These are phyloP conservation scores for Vanessa tameamea DNA, from an alignment of 1,140 invertebrate species.

Conservation along the genomic window DNA sequence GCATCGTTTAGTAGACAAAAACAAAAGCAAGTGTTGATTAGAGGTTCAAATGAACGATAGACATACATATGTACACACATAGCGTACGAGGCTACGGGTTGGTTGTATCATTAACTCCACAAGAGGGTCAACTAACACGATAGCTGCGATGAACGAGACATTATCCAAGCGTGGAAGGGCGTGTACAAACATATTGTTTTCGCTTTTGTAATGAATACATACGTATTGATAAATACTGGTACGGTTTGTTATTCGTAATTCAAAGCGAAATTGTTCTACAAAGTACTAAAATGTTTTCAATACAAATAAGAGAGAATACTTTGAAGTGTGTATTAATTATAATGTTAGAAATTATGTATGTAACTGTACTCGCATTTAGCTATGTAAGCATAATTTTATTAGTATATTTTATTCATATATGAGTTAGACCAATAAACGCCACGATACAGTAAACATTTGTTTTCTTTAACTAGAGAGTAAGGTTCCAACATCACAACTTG, in stretches of 20 bases:
- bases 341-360: no score
- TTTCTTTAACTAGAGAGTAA: no score
- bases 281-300: no score
- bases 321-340: no score
- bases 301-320: no score
- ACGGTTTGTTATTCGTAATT: background rate
- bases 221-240: background rate
- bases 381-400: no score
- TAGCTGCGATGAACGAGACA: slow-evolving; percentile 2
- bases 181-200: slow-evolving; percentile 10
- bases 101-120: slow-evolving; percentile 18
- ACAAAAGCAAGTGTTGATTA: slow-evolving; percentile 16
- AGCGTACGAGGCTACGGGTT: background rate
- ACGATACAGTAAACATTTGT: no score
- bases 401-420: no score
- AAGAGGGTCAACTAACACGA: slow-evolving; percentile 16
- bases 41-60: slow-evolving; percentile 9
- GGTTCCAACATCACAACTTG: no score
- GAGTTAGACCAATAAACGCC: no score
- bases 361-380: no score
- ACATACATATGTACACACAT: no score
- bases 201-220: background rate
- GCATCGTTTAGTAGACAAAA: slow-evolving; percentile 4
- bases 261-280: background rate
- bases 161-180: slow-evolving; percentile 15